Evolutionary conservation across 35 echinoderm and acorn worm species (phyloP), one percentile per base, ranked within the genome.

Genomic region (Diadema setosum): DNA sequence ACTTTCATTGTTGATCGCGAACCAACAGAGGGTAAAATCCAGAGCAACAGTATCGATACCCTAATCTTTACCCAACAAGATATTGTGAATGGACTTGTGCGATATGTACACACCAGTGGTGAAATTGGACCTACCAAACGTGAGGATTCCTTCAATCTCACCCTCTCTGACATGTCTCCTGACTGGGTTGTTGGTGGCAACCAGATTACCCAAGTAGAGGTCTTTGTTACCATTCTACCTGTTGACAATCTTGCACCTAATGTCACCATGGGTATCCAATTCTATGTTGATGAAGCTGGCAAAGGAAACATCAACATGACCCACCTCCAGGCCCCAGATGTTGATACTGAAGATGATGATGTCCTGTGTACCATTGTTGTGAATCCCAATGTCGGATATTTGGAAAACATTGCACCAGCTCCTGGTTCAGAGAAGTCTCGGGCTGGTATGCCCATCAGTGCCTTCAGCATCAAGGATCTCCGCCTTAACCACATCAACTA

Each of bases 381-480:
- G 27, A 50, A 42, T 45, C 69, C 89, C 70, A 94, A 48, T 24
- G 15, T 82, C 42, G 96, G 96, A 59, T 99, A 99, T 58, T 73
- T 99, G 9, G 96, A 99, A 65, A 99, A 99, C 45, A 99, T 99
- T 48, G 90, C 96, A 41, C 96, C 96, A 50, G 93, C 96, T 17
- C 92, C 96, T 65, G 96, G 96, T 42, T 99, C 96, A 12, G 96
- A 99, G 42, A 99, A 99, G 64, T 99, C 96, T 39, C 87, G 96
- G 75, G 82, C 86, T 83, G 96, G 96, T 20, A 91, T 89, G 9
- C 89, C 96, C 15, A 94, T 99, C 65, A 95, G 80, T 70, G 89
- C 96, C 20, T 99, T 99, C 87, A 87, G 88, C 8, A 44, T 99
- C 43, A 94, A 80, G 49, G 96, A 99, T 87, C 74, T 99, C 5